Evolutionary conservation across 2,797 vertebrate genomes (phyloP).

Genomic region (Sarcoramphus papa): DNA sequence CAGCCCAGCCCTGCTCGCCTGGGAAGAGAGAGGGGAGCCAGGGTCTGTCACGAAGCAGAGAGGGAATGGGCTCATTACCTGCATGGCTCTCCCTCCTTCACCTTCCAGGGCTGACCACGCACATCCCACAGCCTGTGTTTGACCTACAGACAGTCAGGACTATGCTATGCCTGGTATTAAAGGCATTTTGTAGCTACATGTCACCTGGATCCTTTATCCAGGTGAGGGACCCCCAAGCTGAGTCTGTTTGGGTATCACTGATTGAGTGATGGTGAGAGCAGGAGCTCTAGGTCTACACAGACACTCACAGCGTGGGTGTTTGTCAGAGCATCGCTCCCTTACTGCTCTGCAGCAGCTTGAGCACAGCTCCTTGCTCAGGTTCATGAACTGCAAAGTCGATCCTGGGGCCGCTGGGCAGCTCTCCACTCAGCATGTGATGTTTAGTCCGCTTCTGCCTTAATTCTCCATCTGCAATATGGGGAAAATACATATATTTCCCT

Average conservation of each 20-base stretch:
- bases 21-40: neutral
- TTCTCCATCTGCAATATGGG: neutral
- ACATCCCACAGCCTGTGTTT: neutral
- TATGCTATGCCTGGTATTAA: neutral
- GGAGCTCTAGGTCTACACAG: neutral
- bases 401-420: neutral
- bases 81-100: neutral
- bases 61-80: neutral
- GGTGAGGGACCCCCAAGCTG: neutral
- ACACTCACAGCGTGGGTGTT: neutral
- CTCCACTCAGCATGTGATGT: neutral
- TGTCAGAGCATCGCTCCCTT: neutral
- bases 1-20: neutral
- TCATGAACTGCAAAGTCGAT: neutral
- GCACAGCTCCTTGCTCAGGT: neutral
- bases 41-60: fast-evolving
- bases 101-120: neutral
- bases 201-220: neutral
- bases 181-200: neutral
- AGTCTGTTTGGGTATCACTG: neutral
- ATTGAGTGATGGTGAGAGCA: neutral
- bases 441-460: neutral
- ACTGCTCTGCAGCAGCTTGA: neutral
- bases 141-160: neutral
- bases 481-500: neutral